Evolutionary conservation across 2,113 vertebrate genomes (phyloP).

Genomic region (Macrotus californicus): DNA sequence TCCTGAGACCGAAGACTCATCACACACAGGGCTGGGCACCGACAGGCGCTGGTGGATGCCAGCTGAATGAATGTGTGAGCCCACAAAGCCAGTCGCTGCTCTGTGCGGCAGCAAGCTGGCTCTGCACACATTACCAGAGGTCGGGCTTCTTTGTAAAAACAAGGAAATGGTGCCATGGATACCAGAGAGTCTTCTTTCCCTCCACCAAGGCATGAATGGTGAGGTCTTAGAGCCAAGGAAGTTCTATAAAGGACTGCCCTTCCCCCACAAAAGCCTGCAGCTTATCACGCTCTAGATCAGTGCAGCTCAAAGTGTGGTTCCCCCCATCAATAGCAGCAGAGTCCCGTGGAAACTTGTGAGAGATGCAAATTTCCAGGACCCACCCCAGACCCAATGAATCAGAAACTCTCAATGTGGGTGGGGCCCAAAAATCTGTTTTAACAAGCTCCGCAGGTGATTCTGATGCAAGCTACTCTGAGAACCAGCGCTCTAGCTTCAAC

Average conservation of each 20-base stretch:
- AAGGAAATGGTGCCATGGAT: neutral
- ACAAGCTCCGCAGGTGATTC: neutral
- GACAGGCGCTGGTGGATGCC: neutral
- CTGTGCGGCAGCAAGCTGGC: neutral
- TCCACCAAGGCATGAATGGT: neutral
- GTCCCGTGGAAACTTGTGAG: neutral
- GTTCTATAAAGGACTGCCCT: neutral
- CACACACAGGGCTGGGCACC: neutral
- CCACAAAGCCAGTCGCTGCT: neutral
- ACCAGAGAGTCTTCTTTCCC: neutral
- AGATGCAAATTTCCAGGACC: neutral
- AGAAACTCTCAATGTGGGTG: neutral
- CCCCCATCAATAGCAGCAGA: neutral
- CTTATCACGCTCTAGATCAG: neutral
- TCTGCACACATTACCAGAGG: neutral
- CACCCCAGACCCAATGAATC: neutral
- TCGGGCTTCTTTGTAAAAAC: conserved; percentile 8
- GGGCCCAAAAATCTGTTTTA: neutral
- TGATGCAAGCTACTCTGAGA: neutral
- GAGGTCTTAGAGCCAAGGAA: neutral
- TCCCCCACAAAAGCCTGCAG: neutral
- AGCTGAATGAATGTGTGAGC: neutral
- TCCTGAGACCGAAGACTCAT: neutral
- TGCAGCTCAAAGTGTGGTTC: neutral
- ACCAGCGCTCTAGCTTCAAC: neutral